Base-by-base conservation (phyloP, 2,113 vertebrate genomes). In the Parus major region DNA sequence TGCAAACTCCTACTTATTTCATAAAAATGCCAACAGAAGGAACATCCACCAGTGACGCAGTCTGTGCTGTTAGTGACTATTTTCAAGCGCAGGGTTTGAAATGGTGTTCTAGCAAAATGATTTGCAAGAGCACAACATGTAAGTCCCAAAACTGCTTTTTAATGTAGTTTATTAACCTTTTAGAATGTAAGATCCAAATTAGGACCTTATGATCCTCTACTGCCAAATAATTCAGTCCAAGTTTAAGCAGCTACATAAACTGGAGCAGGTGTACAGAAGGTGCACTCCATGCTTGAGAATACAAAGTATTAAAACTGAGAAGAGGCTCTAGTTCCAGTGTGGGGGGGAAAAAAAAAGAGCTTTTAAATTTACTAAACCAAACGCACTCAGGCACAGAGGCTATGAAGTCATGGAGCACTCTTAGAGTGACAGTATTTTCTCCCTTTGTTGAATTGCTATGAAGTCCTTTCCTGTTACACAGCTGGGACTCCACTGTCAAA, bases 281-380 rank as follows among this genome's bases (percentile, higher is more conserved):
- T 52, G 79, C 75, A 53, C 93, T 96, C 95, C 97, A 94, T 95
- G 92, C 94, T 93, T 87, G 47, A 97, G 95, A 82, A 91, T 61
- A 63, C 42, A 65, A 83, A 88, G 33, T 86, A 66, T 35, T 60
- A 75, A 93, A 95, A 94, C 65, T 53, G 55, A 89, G 55, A 89
- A 90, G 47, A 93, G 3, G 46, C 27, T 80, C 39, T 94, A 84
- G 86, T 94, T 95, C 82, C 92, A 88, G 71, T 93, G 70, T 36
- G 79, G 22, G 4, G 4, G 4, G 5, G 36, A 78, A 76, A 73
- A 81, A 79, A 84, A 66, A 55, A 69, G 39, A 61, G 47, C 72
- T 83, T 93, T 96, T 68, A 86, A 69, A 80, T 92, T 65, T 82
- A 47, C 55, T 85, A 95, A 92, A 71, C 46, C 68, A 91, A 97